These are phyloP conservation scores for Agrochola circellaris DNA, from an alignment of 2,888 invertebrate genomes.

Conservation along the genomic window DNA sequence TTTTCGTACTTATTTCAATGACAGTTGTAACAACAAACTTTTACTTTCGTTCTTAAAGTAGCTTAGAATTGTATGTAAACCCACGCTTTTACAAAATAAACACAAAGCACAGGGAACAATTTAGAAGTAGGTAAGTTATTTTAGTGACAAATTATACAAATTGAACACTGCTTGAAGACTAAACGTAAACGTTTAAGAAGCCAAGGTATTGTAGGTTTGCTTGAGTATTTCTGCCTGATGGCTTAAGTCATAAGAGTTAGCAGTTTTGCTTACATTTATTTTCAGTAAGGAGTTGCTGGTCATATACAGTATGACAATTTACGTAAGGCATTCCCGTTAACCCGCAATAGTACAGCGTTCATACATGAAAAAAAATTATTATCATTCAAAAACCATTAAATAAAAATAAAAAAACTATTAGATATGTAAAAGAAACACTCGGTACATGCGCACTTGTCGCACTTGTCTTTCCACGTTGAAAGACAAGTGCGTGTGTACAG, in stretches of 20 bases:
- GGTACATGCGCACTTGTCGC: too few relatives aligned
- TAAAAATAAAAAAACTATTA: too few relatives aligned
- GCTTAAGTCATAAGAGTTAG: not conserved
- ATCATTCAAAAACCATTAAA: too few relatives aligned
- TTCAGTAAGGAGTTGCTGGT: not conserved
- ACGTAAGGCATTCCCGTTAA: too few relatives aligned
- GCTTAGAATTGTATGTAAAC: not conserved
- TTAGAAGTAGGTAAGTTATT: constrained; percentile 3
- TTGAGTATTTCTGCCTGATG: constrained; percentile 3
- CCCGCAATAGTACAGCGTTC: too few relatives aligned
- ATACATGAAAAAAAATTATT: too few relatives aligned
- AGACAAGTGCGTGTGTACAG: too few relatives aligned
- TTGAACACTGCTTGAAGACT: constrained; percentile 26
- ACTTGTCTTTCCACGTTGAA: too few relatives aligned
- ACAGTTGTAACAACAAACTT: not conserved
- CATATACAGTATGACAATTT: too few relatives aligned
- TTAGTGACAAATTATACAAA: constrained; percentile 36
- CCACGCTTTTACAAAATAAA: constrained; percentile 1
- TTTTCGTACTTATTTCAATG: not conserved
- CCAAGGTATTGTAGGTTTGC: constrained; percentile 5
- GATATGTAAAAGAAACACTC: too few relatives aligned
- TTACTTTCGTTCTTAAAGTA: not conserved
- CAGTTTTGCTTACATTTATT: not conserved
- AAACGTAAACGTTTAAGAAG: constrained; percentile 18
- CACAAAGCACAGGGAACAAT: not conserved